Base-by-base conservation (phyloP, 1,140 invertebrate species). In the Spodoptera litura region DNA sequence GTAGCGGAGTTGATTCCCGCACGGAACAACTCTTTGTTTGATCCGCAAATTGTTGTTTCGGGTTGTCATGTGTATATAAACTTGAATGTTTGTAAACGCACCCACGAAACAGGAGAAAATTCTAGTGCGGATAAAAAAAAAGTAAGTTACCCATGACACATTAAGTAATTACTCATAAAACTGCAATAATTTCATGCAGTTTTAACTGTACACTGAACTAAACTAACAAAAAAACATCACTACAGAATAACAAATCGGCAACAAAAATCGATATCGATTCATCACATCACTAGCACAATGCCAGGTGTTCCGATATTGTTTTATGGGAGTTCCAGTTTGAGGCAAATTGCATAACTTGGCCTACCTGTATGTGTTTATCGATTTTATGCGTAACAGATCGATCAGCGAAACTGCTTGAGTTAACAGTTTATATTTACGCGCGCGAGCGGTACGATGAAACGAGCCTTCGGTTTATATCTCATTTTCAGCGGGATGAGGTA, bases 231-330 rank as follows among this genome's bases (percentile, higher is more conserved):
- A 73, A 5, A 27, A 27, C 27, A 15, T 44, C n/a, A 56, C 27
- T 12, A 4, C 9, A 49, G 58, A 74, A 13, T 15, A 38, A 31
- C 2, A 13, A 52, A 35, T 27, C 6, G 52, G 52, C 44, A 15
- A 55, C 61, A 13, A 12, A 20, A 62, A 62, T 62, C 44, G 64
- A 51, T 68, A 68, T 27, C 38, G 44, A 68, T 68, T 49, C n/a
- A 49, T 49, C 61, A 20, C 74, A 66, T 49, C 74, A 76, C 74
- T 76, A 76, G n/a, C 51, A 20, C 53, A 53, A 76, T 44, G 51
- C 59, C 74, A 76, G 74, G 74, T 76, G 74, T 76, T 76, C 74
- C 51, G 74, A 76, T 66, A 76, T 76, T 76, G 74, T 76, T 76
- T 76, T 76, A 76, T 76, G 52, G 58, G 4, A 74, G 56, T 74